A percentile compares a stretch with the other conserved stretches of the same genome.
Conservation (phyloP, 2,888 invertebrate species). For the Odontocolon sp. region DNA sequence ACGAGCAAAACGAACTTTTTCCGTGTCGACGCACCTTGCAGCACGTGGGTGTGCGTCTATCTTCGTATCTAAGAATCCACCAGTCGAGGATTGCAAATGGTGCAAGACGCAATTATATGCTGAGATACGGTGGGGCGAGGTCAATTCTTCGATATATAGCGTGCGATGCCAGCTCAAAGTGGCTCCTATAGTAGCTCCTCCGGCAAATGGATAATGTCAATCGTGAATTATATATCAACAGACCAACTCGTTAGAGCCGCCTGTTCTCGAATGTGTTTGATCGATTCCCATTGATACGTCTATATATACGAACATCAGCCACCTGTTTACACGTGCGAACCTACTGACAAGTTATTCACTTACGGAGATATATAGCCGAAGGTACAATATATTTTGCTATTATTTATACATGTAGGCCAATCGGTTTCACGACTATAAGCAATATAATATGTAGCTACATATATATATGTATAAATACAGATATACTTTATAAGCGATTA, state of each 20-base stretch:
- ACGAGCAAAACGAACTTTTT: conserved; percentile 7
- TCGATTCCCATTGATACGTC: conserved; percentile 60
- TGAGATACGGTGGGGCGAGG: conserved; percentile 20
- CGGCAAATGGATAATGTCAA: conserved; percentile 49
- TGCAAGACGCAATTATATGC: conserved; percentile 39
- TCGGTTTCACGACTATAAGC: conserved; percentile 30
- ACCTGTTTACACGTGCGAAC: conserved; percentile 58
- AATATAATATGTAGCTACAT: conserved; percentile 5
- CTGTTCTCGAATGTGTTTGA: conserved; percentile 41
- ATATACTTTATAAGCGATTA: conserved; percentile 44
- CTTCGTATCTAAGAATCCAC: conserved; percentile 31
- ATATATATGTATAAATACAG: conserved; percentile 5
- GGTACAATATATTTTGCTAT: neutral
- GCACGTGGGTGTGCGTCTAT: conserved; percentile 42
- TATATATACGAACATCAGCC: conserved; percentile 48
- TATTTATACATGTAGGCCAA: conserved; percentile 25
- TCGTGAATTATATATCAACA: conserved; percentile 26
- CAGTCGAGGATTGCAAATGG: neutral
- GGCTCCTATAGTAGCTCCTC: too few species aligned
- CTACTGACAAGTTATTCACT: conserved; percentile 56
- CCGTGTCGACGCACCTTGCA: conserved; percentile 36
- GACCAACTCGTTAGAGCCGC: conserved; percentile 44
- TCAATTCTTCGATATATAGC: neutral
- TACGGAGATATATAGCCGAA: neutral
- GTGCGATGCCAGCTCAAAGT: conserved; percentile 7